Evolutionary conservation across 2,113 vertebrate genomes (phyloP), one percentile per base, ranked within the genome.

Genomic region (Chunga burmeisteri): DNA sequence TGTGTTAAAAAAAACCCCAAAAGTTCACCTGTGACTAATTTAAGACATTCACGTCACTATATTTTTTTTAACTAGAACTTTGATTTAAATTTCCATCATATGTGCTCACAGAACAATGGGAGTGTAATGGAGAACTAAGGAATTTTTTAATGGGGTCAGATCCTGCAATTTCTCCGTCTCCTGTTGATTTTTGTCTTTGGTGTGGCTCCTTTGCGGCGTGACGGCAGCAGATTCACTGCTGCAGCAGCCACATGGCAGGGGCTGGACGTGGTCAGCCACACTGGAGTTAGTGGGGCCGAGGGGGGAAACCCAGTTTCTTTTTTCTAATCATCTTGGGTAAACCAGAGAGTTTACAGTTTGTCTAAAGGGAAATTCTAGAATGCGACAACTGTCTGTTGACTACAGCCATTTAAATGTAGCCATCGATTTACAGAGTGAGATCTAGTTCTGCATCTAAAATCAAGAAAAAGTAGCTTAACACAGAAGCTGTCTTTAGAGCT

Each of bases 291-390:
- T 89, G 65, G 62, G 29, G 71, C 68, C 44, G 25, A 74, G 27
- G 6, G 84, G 96, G 91, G 74, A 95, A 97, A 71, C 70, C 84
- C 93, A 36, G 42, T 25, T 62, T 56, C 77, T 92, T 73, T 94
- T 81, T 79, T 58, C 38, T 85, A 70, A 38, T 82, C 71, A 70
- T 88, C 58, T 73, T 2, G 15, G 70, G 83, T 91, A 95, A 93
- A 87, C 36, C 91, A 86, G n/a, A 81, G 62, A 32, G 44, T 89
- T 94, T 62, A 21, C 84, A 68, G 83, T 91, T 94, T 79, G 62
- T 80, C 62, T 80, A 10, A 95, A 85, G 73, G 70, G 78, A 94
- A 82, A 73, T 91, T 92, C 81, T 68, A 85, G 61, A 49, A 67
- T n/a, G 32, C 4, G 3, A 13, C 34, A 68, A 36, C 40, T 65